phyloP scores from a whole-genome alignment of 2,888 invertebrate genomes.

The Agonopterix alstromeriana region DNA sequence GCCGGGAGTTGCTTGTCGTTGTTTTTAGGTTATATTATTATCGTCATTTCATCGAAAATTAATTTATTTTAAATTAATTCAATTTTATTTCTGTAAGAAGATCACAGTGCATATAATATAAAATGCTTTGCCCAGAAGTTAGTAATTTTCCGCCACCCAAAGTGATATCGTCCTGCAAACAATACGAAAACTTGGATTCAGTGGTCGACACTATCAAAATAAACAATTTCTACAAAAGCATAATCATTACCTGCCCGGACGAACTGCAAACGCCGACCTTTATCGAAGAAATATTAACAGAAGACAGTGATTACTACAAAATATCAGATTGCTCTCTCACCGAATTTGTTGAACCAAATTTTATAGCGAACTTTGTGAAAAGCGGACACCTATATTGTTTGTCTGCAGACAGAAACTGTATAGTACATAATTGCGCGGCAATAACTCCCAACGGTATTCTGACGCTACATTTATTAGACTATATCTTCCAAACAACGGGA shows the following conservation, averaged over 20 bases:
- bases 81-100: background rate
- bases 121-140: conserved; percentile 60
- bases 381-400: conserved; percentile 50
- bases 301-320: conserved; percentile 57
- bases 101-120: background rate
- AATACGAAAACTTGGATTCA: conserved; percentile 27
- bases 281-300: conserved; percentile 39
- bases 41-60: background rate
- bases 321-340: conserved; percentile 36
- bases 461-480: conserved; percentile 44
- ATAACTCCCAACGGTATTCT: conserved; percentile 54
- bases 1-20: too few species aligned
- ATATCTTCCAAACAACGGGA: conserved; percentile 57
- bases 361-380: conserved; percentile 54
- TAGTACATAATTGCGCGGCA: conserved; percentile 50
- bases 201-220: conserved; percentile 31
- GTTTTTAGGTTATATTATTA: conserved; percentile 2
- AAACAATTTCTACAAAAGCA: conserved; percentile 56
- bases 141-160: conserved; percentile 54
- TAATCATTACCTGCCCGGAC: conserved; percentile 57
- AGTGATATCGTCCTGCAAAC: conserved; percentile 32
- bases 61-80: background rate
- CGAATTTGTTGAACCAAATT: conserved; percentile 44
- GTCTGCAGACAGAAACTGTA: conserved; percentile 42
- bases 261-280: conserved; percentile 40